Evolutionary conservation across 2,113 vertebrate genomes (phyloP).

Genomic region (Rhinolophus ferrumequinum): DNA sequence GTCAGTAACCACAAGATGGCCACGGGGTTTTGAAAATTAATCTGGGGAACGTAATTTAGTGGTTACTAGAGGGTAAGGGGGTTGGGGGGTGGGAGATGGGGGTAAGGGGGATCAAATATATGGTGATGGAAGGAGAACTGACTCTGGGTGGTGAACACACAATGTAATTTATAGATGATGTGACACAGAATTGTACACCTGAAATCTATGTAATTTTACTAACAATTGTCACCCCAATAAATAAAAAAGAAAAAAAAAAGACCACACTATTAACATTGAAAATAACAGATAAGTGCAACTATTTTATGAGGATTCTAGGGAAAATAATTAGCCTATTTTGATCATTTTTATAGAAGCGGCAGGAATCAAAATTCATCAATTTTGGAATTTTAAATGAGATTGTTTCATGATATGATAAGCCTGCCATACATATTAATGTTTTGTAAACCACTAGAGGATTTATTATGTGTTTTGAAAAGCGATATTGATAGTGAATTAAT

Average conservation of each 20-base stretch:
- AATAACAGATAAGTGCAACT: neutral
- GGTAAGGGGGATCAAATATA: no score
- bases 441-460: neutral
- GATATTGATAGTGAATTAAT: neutral
- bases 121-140: no score
- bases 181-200: no score
- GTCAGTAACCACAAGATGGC: no score
- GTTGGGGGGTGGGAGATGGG: no score
- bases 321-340: neutral
- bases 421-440: neutral
- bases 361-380: neutral
- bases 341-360: neutral
- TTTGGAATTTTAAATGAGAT: conserved; percentile 16
- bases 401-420: neutral
- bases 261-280: neutral
- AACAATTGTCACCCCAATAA: no score
- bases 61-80: no score
- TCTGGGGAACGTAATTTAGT: no score
- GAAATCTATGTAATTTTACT: no score
- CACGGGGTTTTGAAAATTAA: no score
- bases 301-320: neutral
- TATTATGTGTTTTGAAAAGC: neutral
- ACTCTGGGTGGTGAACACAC: no score
- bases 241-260: neutral
- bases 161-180: no score